Evolutionary conservation across 64 coral and sea anemone species (phyloP).

Genomic region (Astreopora myriophthalma): DNA sequence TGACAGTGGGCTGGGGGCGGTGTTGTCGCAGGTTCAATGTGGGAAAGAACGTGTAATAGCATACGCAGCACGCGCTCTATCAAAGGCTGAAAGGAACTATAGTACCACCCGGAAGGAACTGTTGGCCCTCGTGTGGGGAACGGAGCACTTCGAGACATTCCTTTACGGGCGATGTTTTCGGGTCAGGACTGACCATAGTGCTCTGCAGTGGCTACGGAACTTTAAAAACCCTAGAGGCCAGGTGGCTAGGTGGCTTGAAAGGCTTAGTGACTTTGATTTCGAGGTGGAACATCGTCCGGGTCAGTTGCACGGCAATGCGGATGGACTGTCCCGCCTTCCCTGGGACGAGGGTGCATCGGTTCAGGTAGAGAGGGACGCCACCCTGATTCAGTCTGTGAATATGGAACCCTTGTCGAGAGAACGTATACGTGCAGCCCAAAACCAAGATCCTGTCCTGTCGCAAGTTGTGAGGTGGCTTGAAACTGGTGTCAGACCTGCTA

Average conservation of each 20-base stretch:
- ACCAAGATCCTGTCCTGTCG: background rate
- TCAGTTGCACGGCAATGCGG: conserved; percentile 50
- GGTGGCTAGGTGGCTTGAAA: conserved; percentile 60
- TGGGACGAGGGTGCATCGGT: background rate
- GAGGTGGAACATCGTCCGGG: conserved; percentile 48
- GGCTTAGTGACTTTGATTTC: conserved; percentile 59
- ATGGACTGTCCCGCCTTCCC: conserved; percentile 30
- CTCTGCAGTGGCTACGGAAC: conserved; percentile 56
- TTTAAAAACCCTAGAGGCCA: conserved; percentile 65
- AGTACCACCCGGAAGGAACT: conserved; percentile 41
- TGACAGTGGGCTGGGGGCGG: conserved; percentile 35
- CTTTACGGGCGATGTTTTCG: conserved; percentile 47
- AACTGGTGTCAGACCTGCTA: background rate
- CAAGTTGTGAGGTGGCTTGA: background rate
- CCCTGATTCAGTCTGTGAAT: background rate
- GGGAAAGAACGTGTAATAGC: conserved; percentile 48
- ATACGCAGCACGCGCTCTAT: conserved; percentile 24
- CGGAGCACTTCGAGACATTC: conserved; percentile 58
- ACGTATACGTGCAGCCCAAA: background rate
- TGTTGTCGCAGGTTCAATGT: conserved; percentile 53
- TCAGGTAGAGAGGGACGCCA: background rate
- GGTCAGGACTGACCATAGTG: conserved; percentile 42
- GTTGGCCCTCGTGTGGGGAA: conserved; percentile 37
- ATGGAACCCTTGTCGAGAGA: background rate
- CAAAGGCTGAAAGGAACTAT: conserved; percentile 52